Evolutionary conservation across 2,797 vertebrate genomes (phyloP), one percentile per base, ranked within the genome.

Genomic region (Coccyzus lansbergi): DNA sequence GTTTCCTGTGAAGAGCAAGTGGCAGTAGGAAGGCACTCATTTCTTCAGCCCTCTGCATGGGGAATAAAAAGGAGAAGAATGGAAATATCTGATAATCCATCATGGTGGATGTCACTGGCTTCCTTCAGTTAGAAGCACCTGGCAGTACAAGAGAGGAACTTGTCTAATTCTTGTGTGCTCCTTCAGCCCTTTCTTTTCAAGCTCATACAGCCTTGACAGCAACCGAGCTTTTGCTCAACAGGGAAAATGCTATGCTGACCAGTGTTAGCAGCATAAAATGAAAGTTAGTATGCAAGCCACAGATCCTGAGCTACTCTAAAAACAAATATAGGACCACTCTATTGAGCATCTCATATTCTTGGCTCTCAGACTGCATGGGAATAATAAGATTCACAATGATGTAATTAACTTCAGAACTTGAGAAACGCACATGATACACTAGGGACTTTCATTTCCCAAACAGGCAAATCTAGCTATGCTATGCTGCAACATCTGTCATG

Each of bases 141-240:
- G 89, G 79, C 92, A 94, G 26, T 21, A 48, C 58, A 86, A 75
- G 74, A 92, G 69, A 92, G 17, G 31, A 91, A 83, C 94, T 82
- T 55, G 36, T 60, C 67, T 31, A 24, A 81, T 79, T 63, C 65
- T 58, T 25, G 34, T 0, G 2, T 67, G 25, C 65, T 88, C 62
- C 55, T 88, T 87, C 79, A 88, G 28, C 55, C 68, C 13, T 56
- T 90, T 62, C n/a, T 86, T 86, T 84, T 72, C 74, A 76, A 93
- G 74, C 48, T 60, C 17, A 4, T 76, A 36, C 51, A 67, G 63
- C 63, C 33, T 86, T 85, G 69, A 91, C 48, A 86, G 69, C 69
- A 83, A 74, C 68, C 3, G 56, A 93, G 64, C 86, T 53, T 11
- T 67, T 49, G 59, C 77, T 90, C 74, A 52, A 34, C 83, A 91